These are phyloP conservation scores for Liodrosophila aerea DNA, from an alignment of 2,888 invertebrate genomes.

Conservation along the genomic window DNA sequence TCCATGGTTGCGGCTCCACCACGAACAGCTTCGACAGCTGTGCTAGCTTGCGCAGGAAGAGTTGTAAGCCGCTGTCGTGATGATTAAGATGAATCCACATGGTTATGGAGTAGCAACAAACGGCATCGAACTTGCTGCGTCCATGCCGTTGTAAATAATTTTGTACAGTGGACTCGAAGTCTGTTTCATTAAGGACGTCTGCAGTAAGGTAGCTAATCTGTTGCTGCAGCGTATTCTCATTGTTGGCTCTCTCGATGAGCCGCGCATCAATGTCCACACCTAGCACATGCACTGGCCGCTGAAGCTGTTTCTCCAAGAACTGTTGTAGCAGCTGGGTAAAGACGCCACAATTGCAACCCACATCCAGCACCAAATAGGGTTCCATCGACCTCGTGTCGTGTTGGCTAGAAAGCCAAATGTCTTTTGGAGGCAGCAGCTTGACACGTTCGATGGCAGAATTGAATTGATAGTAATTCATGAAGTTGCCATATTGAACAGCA, in stretches of 20 bases:
- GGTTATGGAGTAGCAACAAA: constrained; percentile 92
- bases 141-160: constrained; percentile 83
- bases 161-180: constrained; percentile 80
- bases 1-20: constrained; percentile 93
- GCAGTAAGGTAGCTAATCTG: constrained; percentile 84
- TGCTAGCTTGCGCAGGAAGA: constrained; percentile 86
- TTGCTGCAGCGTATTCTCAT: constrained; percentile 81
- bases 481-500: constrained; percentile 91
- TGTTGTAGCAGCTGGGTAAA: constrained; percentile 84
- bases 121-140: constrained; percentile 85
- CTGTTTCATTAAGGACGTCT: constrained; percentile 85
- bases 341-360: constrained; percentile 89
- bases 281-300: constrained; percentile 79
- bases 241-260: constrained; percentile 87
- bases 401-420: constrained; percentile 82
- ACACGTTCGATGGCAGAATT: constrained; percentile 88
- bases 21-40: constrained; percentile 84
- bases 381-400: constrained; percentile 32
- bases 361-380: constrained; percentile 84
- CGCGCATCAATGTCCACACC: constrained; percentile 90
- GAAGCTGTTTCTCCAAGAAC: constrained; percentile 47
- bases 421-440: constrained; percentile 84
- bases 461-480: constrained; percentile 93
- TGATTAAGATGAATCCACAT: constrained; percentile 96
- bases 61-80: constrained; percentile 88